Evolutionary conservation across 2,888 invertebrate species (phyloP).

Genomic region (Caenorhabditis angaria): DNA sequence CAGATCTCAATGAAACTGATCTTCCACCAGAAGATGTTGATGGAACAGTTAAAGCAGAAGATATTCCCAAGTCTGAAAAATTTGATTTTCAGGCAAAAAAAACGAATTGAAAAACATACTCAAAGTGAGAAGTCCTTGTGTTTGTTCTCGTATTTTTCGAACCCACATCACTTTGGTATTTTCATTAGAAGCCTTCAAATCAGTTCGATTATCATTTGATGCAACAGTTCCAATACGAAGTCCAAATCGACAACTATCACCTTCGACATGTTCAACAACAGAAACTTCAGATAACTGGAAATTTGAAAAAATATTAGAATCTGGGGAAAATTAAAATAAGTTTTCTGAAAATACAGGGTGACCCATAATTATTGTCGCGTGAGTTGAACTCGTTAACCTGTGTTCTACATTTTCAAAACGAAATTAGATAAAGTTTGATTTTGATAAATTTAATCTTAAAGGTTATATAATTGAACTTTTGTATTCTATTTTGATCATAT

Average conservation of each 20-base stretch:
- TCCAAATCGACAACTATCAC: slow-evolving; percentile 62
- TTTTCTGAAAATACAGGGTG: too few relatives aligned
- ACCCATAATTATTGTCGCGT: too few relatives aligned
- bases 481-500: too few relatives aligned
- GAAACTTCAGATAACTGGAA: slow-evolving; percentile 62
- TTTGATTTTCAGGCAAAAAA: background rate
- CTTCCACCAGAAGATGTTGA: slow-evolving; percentile 19
- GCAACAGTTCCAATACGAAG: slow-evolving; percentile 61
- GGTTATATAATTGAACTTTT: too few relatives aligned
- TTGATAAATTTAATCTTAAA: too few relatives aligned
- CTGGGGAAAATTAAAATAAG: too few relatives aligned
- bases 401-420: too few relatives aligned
- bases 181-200: slow-evolving; percentile 59
- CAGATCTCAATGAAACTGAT: slow-evolving; percentile 39
- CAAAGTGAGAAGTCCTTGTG: slow-evolving; percentile 40
- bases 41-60: slow-evolving; percentile 17
- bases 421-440: too few relatives aligned
- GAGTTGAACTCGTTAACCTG: too few relatives aligned
- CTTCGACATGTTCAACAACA: slow-evolving; percentile 68
- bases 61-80: slow-evolving; percentile 22
- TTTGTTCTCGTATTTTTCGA: slow-evolving; percentile 60
- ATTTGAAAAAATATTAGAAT: too few relatives aligned
- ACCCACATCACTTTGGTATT: slow-evolving; percentile 62
- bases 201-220: slow-evolving; percentile 61
- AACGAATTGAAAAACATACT: slow-evolving; percentile 14